Evolutionary conservation across 2,888 invertebrate species (phyloP).

Genomic region (Chalcosyrphus nemorum): DNA sequence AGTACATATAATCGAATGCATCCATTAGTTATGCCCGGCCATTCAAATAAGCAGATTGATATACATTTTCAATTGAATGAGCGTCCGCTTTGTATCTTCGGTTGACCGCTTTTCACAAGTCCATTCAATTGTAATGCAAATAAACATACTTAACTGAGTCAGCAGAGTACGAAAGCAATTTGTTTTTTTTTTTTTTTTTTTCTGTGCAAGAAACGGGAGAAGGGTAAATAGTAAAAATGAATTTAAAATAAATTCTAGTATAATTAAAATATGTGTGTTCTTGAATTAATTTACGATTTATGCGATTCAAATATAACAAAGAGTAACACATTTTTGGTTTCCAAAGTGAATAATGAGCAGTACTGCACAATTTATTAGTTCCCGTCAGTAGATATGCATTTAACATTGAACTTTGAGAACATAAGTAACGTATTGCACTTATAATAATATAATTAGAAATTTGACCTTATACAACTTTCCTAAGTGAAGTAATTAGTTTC

Average conservation of each 20-base stretch:
- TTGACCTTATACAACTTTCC: too few species aligned
- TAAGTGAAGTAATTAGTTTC: too few species aligned
- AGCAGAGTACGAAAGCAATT: not conserved
- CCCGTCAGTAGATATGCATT: not conserved
- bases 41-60: slow-evolving; percentile 25
- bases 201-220: not conserved
- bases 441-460: too few species aligned
- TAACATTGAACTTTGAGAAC: not conserved
- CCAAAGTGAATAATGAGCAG: not conserved
- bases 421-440: not conserved
- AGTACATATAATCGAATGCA: slow-evolving; percentile 16
- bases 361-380: not conserved
- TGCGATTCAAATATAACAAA: not conserved
- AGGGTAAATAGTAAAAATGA: slow-evolving; percentile 10
- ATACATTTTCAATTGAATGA: slow-evolving; percentile 20
- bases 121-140: slow-evolving; percentile 32
- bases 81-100: slow-evolving; percentile 24
- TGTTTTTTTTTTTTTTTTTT: not conserved
- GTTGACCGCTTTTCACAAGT: slow-evolving; percentile 32
- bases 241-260: not conserved
- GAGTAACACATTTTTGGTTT: not conserved
- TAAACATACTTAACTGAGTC: not conserved
- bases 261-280: slow-evolving; percentile 39
- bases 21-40: slow-evolving; percentile 6
- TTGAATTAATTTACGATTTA: slow-evolving; percentile 26